Base-by-base conservation (phyloP, 2,888 invertebrate genomes). In the Baronia brevicornis region DNA sequence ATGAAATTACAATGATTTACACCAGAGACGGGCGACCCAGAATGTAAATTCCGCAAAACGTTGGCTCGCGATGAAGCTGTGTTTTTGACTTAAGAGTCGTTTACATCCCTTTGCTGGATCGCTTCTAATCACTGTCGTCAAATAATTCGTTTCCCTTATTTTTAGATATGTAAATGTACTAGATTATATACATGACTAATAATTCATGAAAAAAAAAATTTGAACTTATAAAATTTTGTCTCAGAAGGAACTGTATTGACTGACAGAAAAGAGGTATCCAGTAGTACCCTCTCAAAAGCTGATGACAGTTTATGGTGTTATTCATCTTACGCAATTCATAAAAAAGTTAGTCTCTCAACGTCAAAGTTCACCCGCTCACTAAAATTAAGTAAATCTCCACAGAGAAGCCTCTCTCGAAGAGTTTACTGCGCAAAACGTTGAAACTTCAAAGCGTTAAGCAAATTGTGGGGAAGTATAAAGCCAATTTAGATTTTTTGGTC, bases 1-100 rank as follows among this genome's bases (percentile, higher is more conserved):
- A 56, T 53, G 48, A 54, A 53, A 57, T 60, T 56, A 55, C 55
- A 54, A 51, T 56, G 56, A 58, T 60, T 60, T 54, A 58, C 54
- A 52, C 44, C 48, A 38, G 44, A 43, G 30, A 38, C 42, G 43
- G 44, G 38, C 46, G 48, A 47, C 50, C 47, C 43, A 43, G 46
- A 51, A 51, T 51, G 49, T 49, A 54, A 54, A 52, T 47, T 45
- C 31, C 33, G 41, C 36, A 36, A 33, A 48, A 44, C 35, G 39
- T 33, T 36, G 31, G 36, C 15, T 13, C 28, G 18, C 19, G 17
- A 28, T 23, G 46, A 41, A 48, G 38, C 45, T 44, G 37, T 39
- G 42, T 56, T 61, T 60, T 56, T 58, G 56, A 60, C 53, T 56
- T 44, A 33, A 28, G n/a, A 52, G 44, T 50, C 54, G 59, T 60